Base-by-base conservation (phyloP, 23 tunicate genomes). In the Corella eumyota region DNA sequence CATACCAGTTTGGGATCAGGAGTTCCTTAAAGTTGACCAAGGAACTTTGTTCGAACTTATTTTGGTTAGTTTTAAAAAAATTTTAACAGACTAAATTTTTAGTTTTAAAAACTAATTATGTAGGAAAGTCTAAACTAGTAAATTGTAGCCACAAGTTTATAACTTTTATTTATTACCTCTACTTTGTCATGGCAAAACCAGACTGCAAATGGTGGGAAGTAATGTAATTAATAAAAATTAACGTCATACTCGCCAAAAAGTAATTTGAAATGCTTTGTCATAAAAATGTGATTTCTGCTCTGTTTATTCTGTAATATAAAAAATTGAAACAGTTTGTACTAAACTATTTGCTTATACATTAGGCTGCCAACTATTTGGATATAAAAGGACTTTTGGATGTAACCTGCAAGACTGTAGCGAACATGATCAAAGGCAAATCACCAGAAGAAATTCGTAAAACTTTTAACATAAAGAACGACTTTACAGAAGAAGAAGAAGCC, bases 371-470 rank as follows among this genome's bases (percentile, higher is more conserved):
- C 60, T 92, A 92, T 36, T 55, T 92, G 58, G 99, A 92, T 47
- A 92, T 92, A 64, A 78, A 86, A 70, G 85, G 90, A 22, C 61
- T 92, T 4, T 68, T 92, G 20, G 99, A 85, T 48, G 92, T 78
- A 13, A 86, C 99, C 11, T 92, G 99, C 69, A 92, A 83, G 49
- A 92, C 99, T 45, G 99, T 92, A 15, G 99, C 99, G 30, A 86
- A 92, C 68, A 87, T 83, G 92, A 92, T 92, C 58, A 77, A 85
- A 35, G 99, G 99, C 20, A 92, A 92, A 59, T 77, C 99, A 21
- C 99, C 99, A 2, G 99, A 92, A 61, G 99, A 92, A 47, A 92
- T 92, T 35, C 71, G 99, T n/a, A 92, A 92, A 67, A 86, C 95
- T 4, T 92, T 92, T 51, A 92, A 92, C 76, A 92, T 92, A 3